Base-by-base conservation (phyloP, 1,140 invertebrate species). In the Macrobrachium nipponense region DNA sequence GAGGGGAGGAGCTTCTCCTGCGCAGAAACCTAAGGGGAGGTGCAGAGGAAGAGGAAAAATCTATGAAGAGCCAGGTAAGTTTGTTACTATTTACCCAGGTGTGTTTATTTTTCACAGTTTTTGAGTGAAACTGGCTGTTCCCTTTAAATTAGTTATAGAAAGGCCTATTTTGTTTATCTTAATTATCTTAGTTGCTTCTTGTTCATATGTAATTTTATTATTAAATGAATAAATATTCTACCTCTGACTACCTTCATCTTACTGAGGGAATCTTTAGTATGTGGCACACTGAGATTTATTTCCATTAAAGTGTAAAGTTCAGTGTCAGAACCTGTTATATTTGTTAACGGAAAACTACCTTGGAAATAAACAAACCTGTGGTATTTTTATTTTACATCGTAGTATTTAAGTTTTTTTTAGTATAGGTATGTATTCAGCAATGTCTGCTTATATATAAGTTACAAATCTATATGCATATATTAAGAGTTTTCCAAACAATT, bases 31-130 rank as follows among this genome's bases (percentile, higher is more conserved):
- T 20, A 86, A 86, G 70, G 77, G 61, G 27, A 72, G 70, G 73
- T 77, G 84, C 5, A 60, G 77, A 58, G 84, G 77, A 12, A 68
- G 78, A 58, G 84, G 84, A 23, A 86, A 86, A 51, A 61, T 64
- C 20, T 70, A 59, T 7, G 84, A 86, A 59, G 84, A 86, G 36
- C 84, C 84, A 62, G 84, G 84, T 80, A n/a, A 79, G 81, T 75
- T 5, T 61, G 12, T 15, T 17, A n/a, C n/a, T 36, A 27, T 14
- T 8, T 17, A 17, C 4, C 8, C 6, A 27, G 7, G 18, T n/a
- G 18, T 66, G 18, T n/a, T 2, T 66, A 27, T 66, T 8, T 5
- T 2, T 66, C 8, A 7, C 15, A 27, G 15, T 70, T 23, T n/a
- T 23, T 36, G 27, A 36, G 27, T 36, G 27, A 36, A 36, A 4